Conservation (phyloP, 35 echinoderm and acorn worm species). For the Antedon bifida region DNA sequence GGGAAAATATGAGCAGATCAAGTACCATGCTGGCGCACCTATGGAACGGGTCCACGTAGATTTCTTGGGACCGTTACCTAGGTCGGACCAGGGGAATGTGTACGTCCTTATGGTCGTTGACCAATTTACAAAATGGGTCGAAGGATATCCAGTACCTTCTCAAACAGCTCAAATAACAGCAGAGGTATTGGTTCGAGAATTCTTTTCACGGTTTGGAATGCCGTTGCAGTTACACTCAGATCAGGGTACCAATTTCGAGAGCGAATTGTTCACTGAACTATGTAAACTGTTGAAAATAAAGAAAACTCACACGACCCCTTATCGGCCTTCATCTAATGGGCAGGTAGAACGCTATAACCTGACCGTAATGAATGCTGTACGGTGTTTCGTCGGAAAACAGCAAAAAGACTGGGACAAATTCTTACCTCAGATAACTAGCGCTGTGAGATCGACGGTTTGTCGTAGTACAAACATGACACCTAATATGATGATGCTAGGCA, state of each 20-base stretch:
- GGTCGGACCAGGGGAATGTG: neutral
- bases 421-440: neutral
- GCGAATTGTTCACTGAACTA: slow-evolving; percentile 4
- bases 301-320: slow-evolving; percentile 22
- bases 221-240: slow-evolving; percentile 23
- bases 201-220: slow-evolving; percentile 32
- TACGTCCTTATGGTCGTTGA: slow-evolving; percentile 26
- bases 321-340: slow-evolving; percentile 22
- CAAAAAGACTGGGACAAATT: slow-evolving; percentile 21
- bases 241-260: slow-evolving; percentile 40
- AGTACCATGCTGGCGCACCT: slow-evolving; percentile 27
- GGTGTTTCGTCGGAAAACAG: slow-evolving; percentile 18
- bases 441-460: slow-evolving; percentile 18
- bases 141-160: slow-evolving; percentile 1
- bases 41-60: slow-evolving; percentile 33
- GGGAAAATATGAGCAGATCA: neutral
- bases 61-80: slow-evolving; percentile 5
- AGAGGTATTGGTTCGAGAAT: neutral
- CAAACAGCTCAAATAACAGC: slow-evolving; percentile 25
- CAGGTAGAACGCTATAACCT: slow-evolving; percentile 37
- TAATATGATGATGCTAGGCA: slow-evolving; percentile 43
- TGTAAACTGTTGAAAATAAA: slow-evolving; percentile 10
- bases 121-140: slow-evolving; percentile 36
- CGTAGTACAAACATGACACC: slow-evolving; percentile 25
- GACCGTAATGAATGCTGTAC: slow-evolving; percentile 30